A percentile compares a stretch with the other conserved stretches of the same genome.
Evolutionary conservation across 2,113 vertebrate species (phyloP).

Genomic region (Polypterus bichir): DNA sequence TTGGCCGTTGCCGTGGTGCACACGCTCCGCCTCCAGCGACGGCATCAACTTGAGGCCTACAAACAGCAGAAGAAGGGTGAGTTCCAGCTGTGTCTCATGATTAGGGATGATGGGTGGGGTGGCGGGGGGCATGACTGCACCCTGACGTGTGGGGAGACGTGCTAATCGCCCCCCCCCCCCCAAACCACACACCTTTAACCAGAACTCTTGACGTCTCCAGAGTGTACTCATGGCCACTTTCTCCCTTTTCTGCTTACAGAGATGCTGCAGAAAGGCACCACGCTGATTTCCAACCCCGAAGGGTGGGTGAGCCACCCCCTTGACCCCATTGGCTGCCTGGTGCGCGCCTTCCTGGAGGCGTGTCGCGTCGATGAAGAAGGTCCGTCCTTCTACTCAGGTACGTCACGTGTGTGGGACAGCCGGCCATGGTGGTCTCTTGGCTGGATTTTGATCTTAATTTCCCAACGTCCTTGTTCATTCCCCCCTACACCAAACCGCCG

Average conservation of each 20-base stretch:
- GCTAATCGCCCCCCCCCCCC: not conserved
- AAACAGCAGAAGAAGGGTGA: conserved; percentile 48
- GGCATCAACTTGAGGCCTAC: conserved; percentile 41
- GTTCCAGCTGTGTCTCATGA: not conserved
- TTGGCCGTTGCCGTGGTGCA: conserved; percentile 38
- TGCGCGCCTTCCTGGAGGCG: conserved; percentile 42
- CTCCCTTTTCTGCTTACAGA: conserved; percentile 22
- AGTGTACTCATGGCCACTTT: not conserved
- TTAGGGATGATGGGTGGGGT: no score
- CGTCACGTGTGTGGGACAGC: not conserved
- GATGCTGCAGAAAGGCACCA: conserved; percentile 38
- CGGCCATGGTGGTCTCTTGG: not conserved
- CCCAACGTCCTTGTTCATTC: no score
- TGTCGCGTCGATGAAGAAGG: conserved; percentile 37
- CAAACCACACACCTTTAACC: not conserved
- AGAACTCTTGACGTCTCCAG: not conserved
- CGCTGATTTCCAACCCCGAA: conserved; percentile 36
- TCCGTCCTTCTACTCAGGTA: conserved; percentile 35
- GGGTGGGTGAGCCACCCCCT: conserved; percentile 51
- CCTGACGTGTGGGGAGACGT: no score
- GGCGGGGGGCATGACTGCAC: no score
- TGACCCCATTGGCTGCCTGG: conserved; percentile 48
- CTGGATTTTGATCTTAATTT: not conserved
- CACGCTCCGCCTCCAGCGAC: conserved; percentile 38
- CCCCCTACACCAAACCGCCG: no score